Percentiles rank a stretch among this genome's conserved stretches.
phyloP scores from a whole-genome alignment of 1,140 invertebrate species.

The Branchinecta lindahli region DNA sequence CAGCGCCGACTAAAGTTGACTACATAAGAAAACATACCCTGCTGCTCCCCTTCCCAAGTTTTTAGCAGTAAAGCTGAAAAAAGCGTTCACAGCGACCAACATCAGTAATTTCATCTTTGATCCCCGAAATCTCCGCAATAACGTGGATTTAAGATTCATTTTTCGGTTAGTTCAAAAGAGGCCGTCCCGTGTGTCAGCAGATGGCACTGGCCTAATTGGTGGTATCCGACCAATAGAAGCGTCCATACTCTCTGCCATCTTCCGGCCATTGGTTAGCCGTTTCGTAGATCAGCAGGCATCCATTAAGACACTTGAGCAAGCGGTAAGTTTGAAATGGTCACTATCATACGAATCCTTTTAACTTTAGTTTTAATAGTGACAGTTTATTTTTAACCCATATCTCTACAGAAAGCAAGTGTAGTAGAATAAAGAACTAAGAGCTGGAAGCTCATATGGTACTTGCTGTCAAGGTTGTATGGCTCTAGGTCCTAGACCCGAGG shows the following conservation, averaged over 20 bases:
- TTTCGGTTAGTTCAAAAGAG: neutral
- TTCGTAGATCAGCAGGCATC: neutral
- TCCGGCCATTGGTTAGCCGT: neutral
- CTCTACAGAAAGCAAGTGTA: no score
- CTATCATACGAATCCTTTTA: neutral
- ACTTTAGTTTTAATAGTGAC: neutral
- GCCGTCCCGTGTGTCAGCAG: neutral
- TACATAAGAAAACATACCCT: no score
- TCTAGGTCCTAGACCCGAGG: no score
- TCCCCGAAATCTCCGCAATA: neutral
- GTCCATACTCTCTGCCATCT: neutral
- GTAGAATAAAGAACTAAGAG: no score
- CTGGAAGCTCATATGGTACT: no score
- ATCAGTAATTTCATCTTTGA: no score
- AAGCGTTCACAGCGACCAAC: no score
- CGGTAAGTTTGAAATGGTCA: neutral
- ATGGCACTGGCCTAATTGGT: neutral
- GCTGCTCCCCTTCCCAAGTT: no score
- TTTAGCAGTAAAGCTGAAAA: no score
- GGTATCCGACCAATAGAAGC: neutral
- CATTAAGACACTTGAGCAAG: neutral
- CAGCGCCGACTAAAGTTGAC: no score
- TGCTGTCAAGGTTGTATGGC: no score
- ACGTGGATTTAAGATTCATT: neutral
- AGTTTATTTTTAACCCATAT: no score